Conservation (phyloP, 1,140 invertebrate species). For the Hylaeus anthracinus region DNA sequence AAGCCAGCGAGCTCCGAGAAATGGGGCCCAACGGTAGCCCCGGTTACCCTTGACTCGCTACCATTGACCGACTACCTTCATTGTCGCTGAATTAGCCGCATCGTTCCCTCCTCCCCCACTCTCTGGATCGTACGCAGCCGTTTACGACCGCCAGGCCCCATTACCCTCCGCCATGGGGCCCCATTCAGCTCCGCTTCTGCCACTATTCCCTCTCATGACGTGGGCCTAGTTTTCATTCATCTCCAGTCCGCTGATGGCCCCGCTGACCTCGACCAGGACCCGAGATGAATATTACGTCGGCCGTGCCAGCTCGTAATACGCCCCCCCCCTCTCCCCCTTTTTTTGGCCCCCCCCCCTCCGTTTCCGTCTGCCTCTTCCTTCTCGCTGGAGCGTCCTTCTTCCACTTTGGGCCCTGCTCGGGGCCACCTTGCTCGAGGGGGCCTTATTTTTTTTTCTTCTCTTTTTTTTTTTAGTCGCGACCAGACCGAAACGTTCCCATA, state of each 20-base stretch:
- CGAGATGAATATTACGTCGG: conserved; percentile 75
- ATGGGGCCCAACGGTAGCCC: neutral
- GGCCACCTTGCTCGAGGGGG: conserved; percentile 40
- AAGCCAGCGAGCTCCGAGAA: neutral
- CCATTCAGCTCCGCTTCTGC: conserved; percentile 71
- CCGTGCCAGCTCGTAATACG: conserved; percentile 68
- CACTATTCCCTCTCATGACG: conserved; percentile 56
- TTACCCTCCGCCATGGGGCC: conserved; percentile 66
- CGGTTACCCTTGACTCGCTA: conserved; percentile 44
- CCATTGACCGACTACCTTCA: conserved; percentile 44
- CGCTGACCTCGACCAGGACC: conserved; percentile 72
- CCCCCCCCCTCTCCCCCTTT: conserved; percentile 13
- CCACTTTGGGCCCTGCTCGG: neutral
- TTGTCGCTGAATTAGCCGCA: conserved; percentile 57
- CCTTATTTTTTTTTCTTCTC: neutral
- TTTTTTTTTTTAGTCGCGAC: conserved; percentile 54
- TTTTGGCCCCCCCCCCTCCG: neutral
- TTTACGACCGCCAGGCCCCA: conserved; percentile 61
- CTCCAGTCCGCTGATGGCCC: conserved; percentile 73
- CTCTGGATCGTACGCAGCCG: conserved; percentile 23
- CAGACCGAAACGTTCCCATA: conserved; percentile 70
- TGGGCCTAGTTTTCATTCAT: conserved; percentile 75
- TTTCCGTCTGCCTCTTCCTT: neutral
- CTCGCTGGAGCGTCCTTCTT: conserved; percentile 3
- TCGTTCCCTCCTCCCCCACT: conserved; percentile 40